Base-by-base conservation (phyloP, 2,797 vertebrate genomes). In the Picus viridis region DNA sequence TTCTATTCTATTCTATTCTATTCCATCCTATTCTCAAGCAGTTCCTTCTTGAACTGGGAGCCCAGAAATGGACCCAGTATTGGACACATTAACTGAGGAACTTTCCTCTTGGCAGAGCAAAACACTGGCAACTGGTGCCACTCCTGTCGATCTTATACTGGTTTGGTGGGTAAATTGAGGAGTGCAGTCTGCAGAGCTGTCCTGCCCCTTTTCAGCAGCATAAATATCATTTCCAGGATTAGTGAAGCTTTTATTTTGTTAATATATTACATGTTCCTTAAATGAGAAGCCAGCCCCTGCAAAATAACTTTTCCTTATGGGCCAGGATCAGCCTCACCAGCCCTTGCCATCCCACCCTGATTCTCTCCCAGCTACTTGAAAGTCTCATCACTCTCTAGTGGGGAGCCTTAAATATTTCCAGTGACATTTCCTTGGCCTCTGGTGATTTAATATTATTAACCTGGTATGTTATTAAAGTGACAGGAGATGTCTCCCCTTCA, bases 381-480 rank as follows among this genome's bases (percentile, higher is more conserved):
- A 95, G 71, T 94, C 92, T 84, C 64, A 27, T 88, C 90, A 74
- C 83, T 89, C 34, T 70, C 7, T 0, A 58, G 49, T 16, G 49
- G 77, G 87, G 68, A 88, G 77, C 64, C 80, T 95, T 88, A 86
- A 93, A 94, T 94, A 94, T 95, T 91, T 92, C 74, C 89, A 74
- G 45, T 92, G 90, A 90, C 90, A 93, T 94, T 95, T 96, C 92
- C 68, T 73, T 84, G 90, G 93, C 92, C 90, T 92, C 89, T 5
- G 5, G 80, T 93, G 91, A 91, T 94, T 95, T 96, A 91, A 84
- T 94, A 84, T 91, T 92, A 95, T 89, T 93, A 92, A 92, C 89
- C 87, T 65, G 80, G 54, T 86, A 68, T 94, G 90, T 93, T 94
- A 96, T 94, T 95, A 94, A 93, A 92, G 89, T 88, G 96, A 93